Evolutionary conservation across 2,113 vertebrate genomes (phyloP).

Genomic region (Saguinus imperator): DNA sequence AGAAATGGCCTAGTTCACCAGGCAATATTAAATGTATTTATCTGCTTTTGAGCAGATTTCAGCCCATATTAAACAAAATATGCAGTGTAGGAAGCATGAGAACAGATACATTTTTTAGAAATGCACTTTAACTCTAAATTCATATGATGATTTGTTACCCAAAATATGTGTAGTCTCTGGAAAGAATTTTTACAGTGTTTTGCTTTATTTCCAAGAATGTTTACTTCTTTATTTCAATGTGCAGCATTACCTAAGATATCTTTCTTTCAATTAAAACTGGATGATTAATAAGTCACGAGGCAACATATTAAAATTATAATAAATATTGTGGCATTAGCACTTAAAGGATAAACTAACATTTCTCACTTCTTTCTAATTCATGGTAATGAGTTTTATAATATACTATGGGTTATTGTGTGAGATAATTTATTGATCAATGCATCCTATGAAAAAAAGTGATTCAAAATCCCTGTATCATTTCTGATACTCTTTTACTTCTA

Average conservation of each 20-base stretch:
- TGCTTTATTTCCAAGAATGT: background rate
- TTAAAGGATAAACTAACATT: constrained; percentile 34
- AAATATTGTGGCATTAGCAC: background rate
- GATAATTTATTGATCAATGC: constrained; percentile 6
- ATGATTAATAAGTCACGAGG: background rate
- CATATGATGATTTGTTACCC: background rate
- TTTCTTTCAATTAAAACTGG: constrained; percentile 10
- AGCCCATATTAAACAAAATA: background rate
- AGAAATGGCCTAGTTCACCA: background rate
- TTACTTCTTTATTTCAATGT: background rate
- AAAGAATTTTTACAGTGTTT: background rate
- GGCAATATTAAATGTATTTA: constrained; percentile 30
- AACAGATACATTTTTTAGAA: background rate
- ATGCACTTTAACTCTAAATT: background rate
- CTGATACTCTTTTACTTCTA: background rate
- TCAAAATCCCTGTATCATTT: background rate
- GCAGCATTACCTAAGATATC: background rate
- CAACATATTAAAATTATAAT: constrained; percentile 37
- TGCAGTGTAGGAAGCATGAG: background rate
- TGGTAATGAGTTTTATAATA: constrained; percentile 20
- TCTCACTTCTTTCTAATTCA: constrained; percentile 43
- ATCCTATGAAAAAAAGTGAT: background rate
- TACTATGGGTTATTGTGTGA: background rate
- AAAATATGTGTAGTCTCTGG: background rate
- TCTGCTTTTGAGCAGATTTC: background rate